phyloP scores from a whole-genome alignment of 2,113 vertebrate species.

The Tragulus kanchil region DNA sequence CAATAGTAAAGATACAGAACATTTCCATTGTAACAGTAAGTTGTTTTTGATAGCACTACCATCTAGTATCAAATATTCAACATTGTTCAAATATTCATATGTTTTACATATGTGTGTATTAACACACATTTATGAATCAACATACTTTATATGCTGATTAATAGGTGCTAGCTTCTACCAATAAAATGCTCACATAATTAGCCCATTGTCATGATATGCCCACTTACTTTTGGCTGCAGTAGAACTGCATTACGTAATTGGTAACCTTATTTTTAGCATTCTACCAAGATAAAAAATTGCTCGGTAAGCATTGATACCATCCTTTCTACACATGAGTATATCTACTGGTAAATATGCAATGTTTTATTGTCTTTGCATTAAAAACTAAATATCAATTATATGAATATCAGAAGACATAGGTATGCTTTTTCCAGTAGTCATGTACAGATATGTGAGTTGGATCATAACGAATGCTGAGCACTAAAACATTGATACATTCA shows the following conservation, averaged over 20 bases:
- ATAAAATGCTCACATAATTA: conserved; percentile 78
- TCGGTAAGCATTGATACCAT: neutral
- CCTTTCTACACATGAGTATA: neutral
- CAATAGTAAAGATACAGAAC: neutral
- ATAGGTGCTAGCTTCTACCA: conserved; percentile 72
- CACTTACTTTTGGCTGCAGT: conserved; percentile 38
- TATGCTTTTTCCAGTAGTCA: neutral
- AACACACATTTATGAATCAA: neutral
- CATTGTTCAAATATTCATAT: neutral
- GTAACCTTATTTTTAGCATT: conserved; percentile 73
- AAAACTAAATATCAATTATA: neutral
- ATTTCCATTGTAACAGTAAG: neutral
- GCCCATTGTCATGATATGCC: conserved; percentile 46
- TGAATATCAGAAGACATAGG: neutral
- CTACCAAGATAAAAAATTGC: no score
- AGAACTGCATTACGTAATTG: conserved; percentile 77
- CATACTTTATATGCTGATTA: conserved; percentile 81
- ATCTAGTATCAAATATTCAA: neutral
- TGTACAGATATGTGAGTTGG: neutral
- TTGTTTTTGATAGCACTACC: neutral
- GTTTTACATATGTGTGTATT: neutral
- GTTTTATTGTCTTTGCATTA: neutral
- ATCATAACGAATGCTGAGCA: neutral
- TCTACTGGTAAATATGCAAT: neutral
- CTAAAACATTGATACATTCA: neutral